A percentile compares a stretch with the other conserved stretches of the same genome.
These are phyloP conservation scores for Centropus unirufus DNA, from an alignment of 2,113 vertebrate genomes.

Conservation along the genomic window DNA sequence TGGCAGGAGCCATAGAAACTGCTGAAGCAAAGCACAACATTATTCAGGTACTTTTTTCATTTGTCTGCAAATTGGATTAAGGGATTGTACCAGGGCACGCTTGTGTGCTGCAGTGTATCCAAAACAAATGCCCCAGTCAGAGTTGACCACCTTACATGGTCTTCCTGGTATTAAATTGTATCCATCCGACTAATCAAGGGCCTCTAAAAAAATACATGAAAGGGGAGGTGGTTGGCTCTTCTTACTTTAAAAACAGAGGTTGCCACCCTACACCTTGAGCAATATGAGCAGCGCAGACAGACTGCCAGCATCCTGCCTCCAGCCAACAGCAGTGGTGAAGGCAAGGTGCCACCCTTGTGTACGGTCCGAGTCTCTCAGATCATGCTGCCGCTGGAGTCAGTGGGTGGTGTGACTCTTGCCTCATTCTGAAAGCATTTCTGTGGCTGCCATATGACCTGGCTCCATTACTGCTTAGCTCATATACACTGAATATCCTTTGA, in stretches of 20 bases:
- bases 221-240: neutral
- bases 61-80: conserved; percentile 10
- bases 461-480: neutral
- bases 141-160: neutral
- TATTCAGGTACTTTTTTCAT: conserved; percentile 13
- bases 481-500: neutral
- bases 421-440: neutral
- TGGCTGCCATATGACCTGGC: neutral
- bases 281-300: neutral
- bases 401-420: accelerated
- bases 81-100: neutral
- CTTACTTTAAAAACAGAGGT: neutral
- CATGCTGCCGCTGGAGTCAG: neutral
- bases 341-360: accelerated
- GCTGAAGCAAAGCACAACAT: conserved; percentile 1
- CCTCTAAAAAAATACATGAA: neutral
- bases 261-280: neutral
- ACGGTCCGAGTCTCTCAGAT: neutral
- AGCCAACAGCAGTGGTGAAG: accelerated
- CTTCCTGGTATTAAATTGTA: neutral
- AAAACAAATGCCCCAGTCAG: neutral
- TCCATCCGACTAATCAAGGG: neutral
- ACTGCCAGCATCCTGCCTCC: neutral
- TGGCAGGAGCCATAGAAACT: neutral
- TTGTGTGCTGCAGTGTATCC: neutral